A percentile compares a stretch with the other conserved stretches of the same genome.
Evolutionary conservation across 2,113 vertebrate species (phyloP).

Genomic region (Lota lota): DNA sequence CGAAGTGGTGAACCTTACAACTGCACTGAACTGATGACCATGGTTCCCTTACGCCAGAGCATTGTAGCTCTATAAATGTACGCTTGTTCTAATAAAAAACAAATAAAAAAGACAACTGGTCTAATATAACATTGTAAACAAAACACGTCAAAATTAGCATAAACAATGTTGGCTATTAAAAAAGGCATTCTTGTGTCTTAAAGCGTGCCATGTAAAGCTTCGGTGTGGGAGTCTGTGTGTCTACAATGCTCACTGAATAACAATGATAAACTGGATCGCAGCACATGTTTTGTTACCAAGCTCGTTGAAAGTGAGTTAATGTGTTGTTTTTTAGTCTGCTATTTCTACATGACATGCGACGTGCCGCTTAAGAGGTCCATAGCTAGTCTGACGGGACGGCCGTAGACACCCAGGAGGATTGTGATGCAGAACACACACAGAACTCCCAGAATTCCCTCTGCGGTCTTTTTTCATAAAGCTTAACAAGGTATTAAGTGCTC

Average conservation of each 20-base stretch:
- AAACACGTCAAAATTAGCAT: constrained; percentile 45
- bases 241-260: constrained; percentile 12
- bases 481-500: constrained; percentile 38
- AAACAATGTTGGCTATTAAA: constrained; percentile 49
- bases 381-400: constrained; percentile 27
- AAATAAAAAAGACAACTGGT: constrained; percentile 26
- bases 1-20: neutral
- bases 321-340: constrained; percentile 43
- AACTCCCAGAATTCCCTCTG: constrained; percentile 26
- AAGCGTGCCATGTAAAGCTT: constrained; percentile 17
- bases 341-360: constrained; percentile 43
- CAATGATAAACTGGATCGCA: neutral
- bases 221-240: constrained; percentile 7
- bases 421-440: constrained; percentile 3
- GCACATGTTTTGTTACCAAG: constrained; percentile 47
- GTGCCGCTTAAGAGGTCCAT: constrained; percentile 53
- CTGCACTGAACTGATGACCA: constrained; percentile 53
- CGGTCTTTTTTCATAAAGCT: constrained; percentile 18
- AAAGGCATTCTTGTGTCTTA: constrained; percentile 30
- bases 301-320: constrained; percentile 50
- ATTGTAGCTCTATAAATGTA: constrained; percentile 25
- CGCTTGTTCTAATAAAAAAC: constrained; percentile 35
- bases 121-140: constrained; percentile 68
- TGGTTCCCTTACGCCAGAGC: constrained; percentile 34
- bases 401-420: constrained; percentile 8